Conservation (phyloP, 1,140 invertebrate species). For the Neuroterus valhalla region DNA sequence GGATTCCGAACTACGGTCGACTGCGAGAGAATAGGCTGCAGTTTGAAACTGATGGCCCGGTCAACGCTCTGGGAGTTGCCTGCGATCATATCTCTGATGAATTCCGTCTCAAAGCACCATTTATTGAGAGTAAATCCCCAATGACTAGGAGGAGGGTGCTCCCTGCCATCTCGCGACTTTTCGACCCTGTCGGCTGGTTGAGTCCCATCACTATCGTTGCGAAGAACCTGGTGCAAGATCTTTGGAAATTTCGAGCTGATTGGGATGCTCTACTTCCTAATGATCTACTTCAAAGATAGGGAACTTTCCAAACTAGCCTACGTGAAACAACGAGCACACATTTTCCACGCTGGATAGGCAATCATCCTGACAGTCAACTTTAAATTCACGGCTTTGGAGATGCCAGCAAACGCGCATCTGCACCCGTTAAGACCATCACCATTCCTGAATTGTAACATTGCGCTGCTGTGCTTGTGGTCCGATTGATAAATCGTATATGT, state of each 20-base stretch:
- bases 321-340: background rate
- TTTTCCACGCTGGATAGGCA: background rate
- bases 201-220: conserved; percentile 60
- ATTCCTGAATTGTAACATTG: too few species aligned
- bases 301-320: background rate
- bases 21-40: too few species aligned
- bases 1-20: too few species aligned
- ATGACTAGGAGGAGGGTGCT: background rate
- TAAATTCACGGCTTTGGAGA: background rate
- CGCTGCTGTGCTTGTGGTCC: too few species aligned
- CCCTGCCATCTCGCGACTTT: conserved; percentile 35
- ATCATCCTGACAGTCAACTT: background rate
- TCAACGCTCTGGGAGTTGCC: background rate
- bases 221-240: conserved; percentile 54
- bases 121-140: background rate
- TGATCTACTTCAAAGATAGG: background rate
- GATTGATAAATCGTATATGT: too few species aligned
- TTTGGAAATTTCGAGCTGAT: background rate
- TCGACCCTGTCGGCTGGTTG: conserved; percentile 62
- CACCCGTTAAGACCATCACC: too few species aligned
- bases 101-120: background rate
- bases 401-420: conserved; percentile 1
- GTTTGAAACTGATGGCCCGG: background rate
- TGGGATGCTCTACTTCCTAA: background rate
- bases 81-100: background rate